Percentiles rank a stretch among this genome's conserved stretches.
Conservation (phyloP, 2,888 invertebrate species). For the Myopa testacea region DNA sequence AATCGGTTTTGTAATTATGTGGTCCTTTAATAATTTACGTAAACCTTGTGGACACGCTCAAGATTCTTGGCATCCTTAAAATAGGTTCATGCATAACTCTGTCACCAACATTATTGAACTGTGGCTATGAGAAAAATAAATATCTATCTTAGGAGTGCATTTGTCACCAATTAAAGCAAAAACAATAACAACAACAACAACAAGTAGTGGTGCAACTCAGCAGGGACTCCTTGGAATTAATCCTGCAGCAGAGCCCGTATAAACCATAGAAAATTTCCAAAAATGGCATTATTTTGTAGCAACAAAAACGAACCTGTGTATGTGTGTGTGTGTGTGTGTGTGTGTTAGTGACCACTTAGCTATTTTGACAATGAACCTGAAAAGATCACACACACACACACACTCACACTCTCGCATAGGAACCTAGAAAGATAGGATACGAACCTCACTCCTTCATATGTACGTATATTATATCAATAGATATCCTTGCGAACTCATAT, state of each 20-base stretch:
- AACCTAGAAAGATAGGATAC: not conserved
- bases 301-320: not conserved
- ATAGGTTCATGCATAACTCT: not conserved
- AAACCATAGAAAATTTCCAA: slow-evolving; percentile 9
- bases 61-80: not conserved
- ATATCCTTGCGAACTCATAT: not conserved
- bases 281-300: slow-evolving; percentile 6
- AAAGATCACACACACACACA: slow-evolving; percentile 31
- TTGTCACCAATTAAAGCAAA: not conserved
- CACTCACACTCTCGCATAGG: not conserved
- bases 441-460: too few species aligned
- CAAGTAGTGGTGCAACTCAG: too few species aligned
- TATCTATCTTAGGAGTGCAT: not conserved
- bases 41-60: not conserved
- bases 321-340: not conserved
- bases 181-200: not conserved
- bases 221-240: not conserved
- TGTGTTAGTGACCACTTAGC: slow-evolving; percentile 55
- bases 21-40: too few species aligned
- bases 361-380: slow-evolving; percentile 59
- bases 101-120: not conserved
- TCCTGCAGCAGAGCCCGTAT: not conserved
- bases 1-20: too few species aligned
- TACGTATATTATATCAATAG: too few species aligned
- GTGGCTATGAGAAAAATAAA: not conserved